Percentiles rank a stretch among this genome's conserved stretches.
Evolutionary conservation across 53 echinoderm and acorn worm species (phyloP).

Genomic region (Echinarachnius parma): DNA sequence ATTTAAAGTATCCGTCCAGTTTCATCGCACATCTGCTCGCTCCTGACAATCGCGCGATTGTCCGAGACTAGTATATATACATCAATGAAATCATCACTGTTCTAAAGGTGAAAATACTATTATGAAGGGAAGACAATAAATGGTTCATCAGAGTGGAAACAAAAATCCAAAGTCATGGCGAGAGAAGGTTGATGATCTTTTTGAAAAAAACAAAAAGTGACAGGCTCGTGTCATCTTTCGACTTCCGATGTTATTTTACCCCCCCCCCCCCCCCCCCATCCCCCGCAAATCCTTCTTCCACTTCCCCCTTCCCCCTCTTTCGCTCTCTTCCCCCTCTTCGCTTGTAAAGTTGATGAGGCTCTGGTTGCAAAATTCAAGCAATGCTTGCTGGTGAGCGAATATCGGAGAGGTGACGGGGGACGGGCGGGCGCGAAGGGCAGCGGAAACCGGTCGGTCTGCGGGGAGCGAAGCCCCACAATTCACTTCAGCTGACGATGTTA

Average conservation of each 20-base stretch:
- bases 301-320: not conserved
- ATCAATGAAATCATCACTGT: no score
- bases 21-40: not conserved
- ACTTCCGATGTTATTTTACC: not conserved
- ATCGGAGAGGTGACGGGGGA: constrained; percentile 2
- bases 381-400: no score
- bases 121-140: not conserved
- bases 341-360: no score
- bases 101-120: no score
- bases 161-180: constrained; percentile 9
- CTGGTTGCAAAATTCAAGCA: no score
- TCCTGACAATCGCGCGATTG: no score
- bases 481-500: constrained; percentile 24
- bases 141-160: not conserved
- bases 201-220: no score
- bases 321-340: not conserved
- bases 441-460: constrained; percentile 27
- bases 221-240: constrained; percentile 44
- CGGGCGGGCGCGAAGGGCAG: not conserved
- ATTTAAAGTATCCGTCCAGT: not conserved
- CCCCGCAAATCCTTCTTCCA: not conserved
- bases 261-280: not conserved
- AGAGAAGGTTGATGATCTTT: constrained; percentile 27
- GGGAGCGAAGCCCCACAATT: constrained; percentile 11
- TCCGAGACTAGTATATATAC: no score